phyloP scores from a whole-genome alignment of 2,888 invertebrate genomes.

The Neoscelio sp. region DNA sequence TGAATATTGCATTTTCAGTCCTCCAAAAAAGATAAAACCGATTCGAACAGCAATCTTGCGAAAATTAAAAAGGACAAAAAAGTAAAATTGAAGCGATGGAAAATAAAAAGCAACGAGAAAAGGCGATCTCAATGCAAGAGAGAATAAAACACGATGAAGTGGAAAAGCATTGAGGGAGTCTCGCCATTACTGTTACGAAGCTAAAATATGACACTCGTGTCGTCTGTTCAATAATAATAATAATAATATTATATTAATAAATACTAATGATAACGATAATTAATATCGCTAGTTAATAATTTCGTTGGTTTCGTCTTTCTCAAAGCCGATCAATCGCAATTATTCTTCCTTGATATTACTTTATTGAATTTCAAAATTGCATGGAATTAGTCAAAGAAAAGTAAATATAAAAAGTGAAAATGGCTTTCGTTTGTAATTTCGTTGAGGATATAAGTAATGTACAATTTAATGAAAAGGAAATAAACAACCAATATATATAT shows the following conservation, averaged over 20 bases:
- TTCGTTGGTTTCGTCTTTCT: slow-evolving; percentile 59
- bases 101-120: slow-evolving; percentile 62
- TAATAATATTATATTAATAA: slow-evolving; percentile 54
- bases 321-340: slow-evolving; percentile 36
- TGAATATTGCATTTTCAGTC: slow-evolving; percentile 59
- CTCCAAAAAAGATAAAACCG: slow-evolving; percentile 48
- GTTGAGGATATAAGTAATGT: slow-evolving; percentile 63
- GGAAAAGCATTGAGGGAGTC: slow-evolving; percentile 38
- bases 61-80: slow-evolving; percentile 37
- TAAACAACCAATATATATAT: too few relatives aligned
- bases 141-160: neutral
- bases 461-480: slow-evolving; percentile 67
- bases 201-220: slow-evolving; percentile 67
- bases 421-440: slow-evolving; percentile 49
- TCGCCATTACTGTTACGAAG: slow-evolving; percentile 63
- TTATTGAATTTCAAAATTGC: slow-evolving; percentile 46
- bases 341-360: slow-evolving; percentile 42
- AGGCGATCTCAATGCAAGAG: slow-evolving; percentile 51
- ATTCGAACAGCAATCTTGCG: slow-evolving; percentile 68
- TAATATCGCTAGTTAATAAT: slow-evolving; percentile 66
- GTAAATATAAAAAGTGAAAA: neutral
- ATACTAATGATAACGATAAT: slow-evolving; percentile 67
- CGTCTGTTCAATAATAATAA: slow-evolving; percentile 67
- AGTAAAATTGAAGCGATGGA: slow-evolving; percentile 48
- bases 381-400: slow-evolving; percentile 30